Evolutionary conservation across 2,113 vertebrate species (phyloP).

Genomic region (Mus spicilegus): DNA sequence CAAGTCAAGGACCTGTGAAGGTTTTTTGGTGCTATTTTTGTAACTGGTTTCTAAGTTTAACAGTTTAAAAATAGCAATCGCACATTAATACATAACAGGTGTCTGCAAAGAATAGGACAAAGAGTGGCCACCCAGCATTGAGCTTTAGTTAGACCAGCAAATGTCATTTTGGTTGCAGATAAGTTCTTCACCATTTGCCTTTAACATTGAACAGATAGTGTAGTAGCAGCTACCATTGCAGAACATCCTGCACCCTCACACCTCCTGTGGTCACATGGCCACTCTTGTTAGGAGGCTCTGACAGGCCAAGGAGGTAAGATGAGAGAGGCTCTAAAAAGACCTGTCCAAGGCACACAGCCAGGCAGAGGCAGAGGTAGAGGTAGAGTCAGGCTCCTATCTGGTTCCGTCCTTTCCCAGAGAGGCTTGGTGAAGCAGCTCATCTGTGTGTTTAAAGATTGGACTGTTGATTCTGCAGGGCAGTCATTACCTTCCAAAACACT

Average conservation of each 20-base stretch:
- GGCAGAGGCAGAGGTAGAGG: constrained; percentile 42
- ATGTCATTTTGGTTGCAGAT: neutral
- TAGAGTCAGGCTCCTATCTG: neutral
- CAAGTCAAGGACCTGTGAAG: neutral
- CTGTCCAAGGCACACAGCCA: neutral
- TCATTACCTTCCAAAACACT: constrained; percentile 10
- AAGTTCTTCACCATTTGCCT: neutral
- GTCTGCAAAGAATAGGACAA: neutral
- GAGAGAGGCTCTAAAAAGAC: neutral
- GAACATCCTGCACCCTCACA: neutral
- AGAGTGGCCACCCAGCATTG: neutral
- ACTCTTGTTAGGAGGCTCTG: neutral
- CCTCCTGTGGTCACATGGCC: neutral
- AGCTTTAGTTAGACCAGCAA: constrained; percentile 16
- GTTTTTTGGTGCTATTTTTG: constrained; percentile 5
- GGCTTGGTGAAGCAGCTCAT: neutral
- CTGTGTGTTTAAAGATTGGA: neutral
- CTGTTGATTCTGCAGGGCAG: constrained; percentile 16
- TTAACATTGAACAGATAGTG: neutral
- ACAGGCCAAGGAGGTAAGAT: neutral
- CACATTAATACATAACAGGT: neutral
- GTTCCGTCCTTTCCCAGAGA: neutral
- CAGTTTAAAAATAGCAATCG: neutral
- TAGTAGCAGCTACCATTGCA: neutral
- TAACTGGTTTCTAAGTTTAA: constrained; percentile 32